A percentile compares a stretch with the other conserved stretches of the same genome.
Conservation (phyloP, 2,888 invertebrate genomes). For the Masnerella sp. region DNA sequence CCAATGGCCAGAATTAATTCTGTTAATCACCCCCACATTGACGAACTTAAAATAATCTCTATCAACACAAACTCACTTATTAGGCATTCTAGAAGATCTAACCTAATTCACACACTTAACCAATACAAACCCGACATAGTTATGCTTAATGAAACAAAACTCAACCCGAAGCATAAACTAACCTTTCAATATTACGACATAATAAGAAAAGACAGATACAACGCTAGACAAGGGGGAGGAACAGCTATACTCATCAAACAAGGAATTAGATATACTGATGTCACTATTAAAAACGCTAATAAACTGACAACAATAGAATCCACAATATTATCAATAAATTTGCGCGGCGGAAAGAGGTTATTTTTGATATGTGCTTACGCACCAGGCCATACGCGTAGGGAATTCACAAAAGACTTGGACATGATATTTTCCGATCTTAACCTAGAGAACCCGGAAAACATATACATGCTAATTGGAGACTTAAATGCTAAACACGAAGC, state of each 20-base stretch:
- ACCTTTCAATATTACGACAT: background rate
- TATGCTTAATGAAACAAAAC: background rate
- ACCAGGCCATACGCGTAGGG: background rate
- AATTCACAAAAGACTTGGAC: background rate
- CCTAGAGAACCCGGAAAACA: background rate
- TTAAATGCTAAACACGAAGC: background rate
- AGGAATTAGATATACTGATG: background rate
- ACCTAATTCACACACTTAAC: background rate
- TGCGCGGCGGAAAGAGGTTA: background rate
- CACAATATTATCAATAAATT: background rate
- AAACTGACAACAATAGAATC: background rate
- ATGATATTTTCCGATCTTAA: background rate
- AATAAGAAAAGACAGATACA: constrained; percentile 1
- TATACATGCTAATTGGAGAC: background rate
- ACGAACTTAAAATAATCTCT: background rate
- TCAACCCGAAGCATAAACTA: constrained; percentile 1
- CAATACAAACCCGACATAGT: background rate
- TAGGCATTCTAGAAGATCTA: background rate
- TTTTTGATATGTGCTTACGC: background rate
- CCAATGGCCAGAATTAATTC: background rate
- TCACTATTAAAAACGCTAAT: background rate
- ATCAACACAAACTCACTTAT: background rate
- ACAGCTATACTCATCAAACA: constrained; percentile 8
- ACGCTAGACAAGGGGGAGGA: background rate
- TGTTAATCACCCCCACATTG: background rate